Evolutionary conservation across 2,888 invertebrate genomes (phyloP), one percentile per base, ranked within the genome.

Genomic region (Coenonympha glycerion): DNA sequence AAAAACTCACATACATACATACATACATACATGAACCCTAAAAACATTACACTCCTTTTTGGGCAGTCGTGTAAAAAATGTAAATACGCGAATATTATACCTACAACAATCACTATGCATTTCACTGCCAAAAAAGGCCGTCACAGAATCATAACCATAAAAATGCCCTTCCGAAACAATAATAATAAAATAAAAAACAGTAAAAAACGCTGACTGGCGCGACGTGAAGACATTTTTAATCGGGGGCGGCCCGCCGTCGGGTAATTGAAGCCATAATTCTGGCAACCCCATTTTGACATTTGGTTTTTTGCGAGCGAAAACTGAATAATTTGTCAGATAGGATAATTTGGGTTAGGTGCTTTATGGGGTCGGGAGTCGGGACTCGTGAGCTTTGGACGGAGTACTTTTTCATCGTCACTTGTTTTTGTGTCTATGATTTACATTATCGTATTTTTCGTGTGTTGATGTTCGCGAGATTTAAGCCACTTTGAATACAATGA

Each of bases 211-310:
- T 61, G 68, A 69, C 57, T 72, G 66, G 79, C 76, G 68, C 71
- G 70, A 76, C 73, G 73, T 71, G 75, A 80, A 83, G 81, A 83
- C 77, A 83, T 73, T 82, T 83, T 84, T 85, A 85, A 86, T 84
- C 81, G 80, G 66, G 73, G 66, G 65, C 66, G 66, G 66, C 65
- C 69, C 70, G 66, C 68, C 59, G 62, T 54, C 63, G 65, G 67
- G 76, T 86, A 86, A 87, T 87, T 86, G 86, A 76, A 79, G 76
- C 76, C 67, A 86, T 87, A 85, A 85, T 74, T 86, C 79, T 83
- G 76, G 79, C 80, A 76, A 68, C 83, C 84, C 83, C 79, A 72
- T 66, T 83, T 82, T 84, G 86, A 86, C 86, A 85, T 86, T 86
- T 85, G 78, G 76, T 70, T 83, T 83, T 71, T 63, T 65, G 60